Conservation (phyloP, 2,113 vertebrate species). For the Vulpes lagopus region DNA sequence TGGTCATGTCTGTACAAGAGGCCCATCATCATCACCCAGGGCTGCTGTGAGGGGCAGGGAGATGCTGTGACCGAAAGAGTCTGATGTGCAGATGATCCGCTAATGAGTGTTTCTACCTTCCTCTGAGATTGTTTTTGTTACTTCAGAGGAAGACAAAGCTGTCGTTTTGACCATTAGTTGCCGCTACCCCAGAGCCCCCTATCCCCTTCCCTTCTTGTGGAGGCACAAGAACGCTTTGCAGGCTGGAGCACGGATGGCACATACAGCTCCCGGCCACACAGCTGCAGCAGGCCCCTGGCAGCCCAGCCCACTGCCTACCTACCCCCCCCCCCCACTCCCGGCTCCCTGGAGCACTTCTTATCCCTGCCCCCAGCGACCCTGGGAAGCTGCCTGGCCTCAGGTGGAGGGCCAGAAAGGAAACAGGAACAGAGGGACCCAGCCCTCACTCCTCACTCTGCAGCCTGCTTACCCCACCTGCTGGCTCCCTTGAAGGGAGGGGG, state of each 20-base stretch:
- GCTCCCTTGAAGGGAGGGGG: rapidly evolving
- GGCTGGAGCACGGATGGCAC: not conserved
- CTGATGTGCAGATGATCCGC: not conserved
- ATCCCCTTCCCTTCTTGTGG: not conserved
- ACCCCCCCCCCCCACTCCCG: too few relatives aligned
- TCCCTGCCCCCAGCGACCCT: not conserved
- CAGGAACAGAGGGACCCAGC: not conserved
- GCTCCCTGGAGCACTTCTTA: not conserved
- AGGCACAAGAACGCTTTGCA: not conserved
- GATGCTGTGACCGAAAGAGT: not conserved
- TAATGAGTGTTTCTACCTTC: not conserved
- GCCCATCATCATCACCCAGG: rapidly evolving
- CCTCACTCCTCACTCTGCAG: not conserved
- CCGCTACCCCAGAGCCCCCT: not conserved
- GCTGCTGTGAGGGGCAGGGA: not conserved
- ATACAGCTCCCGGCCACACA: not conserved
- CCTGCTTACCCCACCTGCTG: not conserved
- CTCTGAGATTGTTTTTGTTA: not conserved
- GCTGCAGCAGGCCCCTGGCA: not conserved
- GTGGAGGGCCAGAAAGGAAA: not conserved
- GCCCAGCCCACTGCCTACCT: not conserved
- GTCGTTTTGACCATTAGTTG: not conserved
- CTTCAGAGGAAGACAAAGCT: not conserved
- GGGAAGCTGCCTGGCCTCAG: not conserved
- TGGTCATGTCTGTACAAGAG: not conserved